Evolutionary conservation across 2,797 vertebrate species (phyloP), one percentile per base, ranked within the genome.

Genomic region (Allobates femoralis): DNA sequence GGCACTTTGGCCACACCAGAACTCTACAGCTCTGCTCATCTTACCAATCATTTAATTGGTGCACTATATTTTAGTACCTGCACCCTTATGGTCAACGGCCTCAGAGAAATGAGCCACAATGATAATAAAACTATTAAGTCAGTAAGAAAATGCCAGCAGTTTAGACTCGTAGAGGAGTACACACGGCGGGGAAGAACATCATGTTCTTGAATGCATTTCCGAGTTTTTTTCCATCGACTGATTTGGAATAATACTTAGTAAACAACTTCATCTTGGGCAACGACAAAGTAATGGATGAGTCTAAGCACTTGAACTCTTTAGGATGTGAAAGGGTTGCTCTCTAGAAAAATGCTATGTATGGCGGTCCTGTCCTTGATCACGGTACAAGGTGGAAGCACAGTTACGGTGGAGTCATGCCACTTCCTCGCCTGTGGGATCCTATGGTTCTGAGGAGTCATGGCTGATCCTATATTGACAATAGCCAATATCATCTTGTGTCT

Each of bases 51-150:
- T 46, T 34, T 34, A 51, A 81, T 81, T 66, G 62, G 26, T 51
- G 26, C 19, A 21, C 37, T 81, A 66, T 67, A 66, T 66, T 50
- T 67, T 51, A 53, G 51, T 32, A 30, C 21, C 51, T 82, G 23
- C 46, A 82, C n/a, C 50, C 64, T 53, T 56, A 5, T 55, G 80
- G 66, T 82, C 62, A 82, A 51, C 6, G 51, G 80, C 80, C 66
- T 69, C 46, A 32, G 46, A 50, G 19, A 69, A 34, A 55, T 32
- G 7, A 81, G 23, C 28, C 12, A 32, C 14, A 32, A 55, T 8
- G 8, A 53, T 51, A 81, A 69, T 34, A 81, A 69, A 69, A 32
- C 51, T 53, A 81, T 81, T 26, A 23, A n/a, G 0, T 5, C 32
- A 2, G 18, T 3, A 37, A 23, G 7, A 5, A 23, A 41, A 60